Conservation (phyloP, 2,797 vertebrate species). For the Gadopsis bispinosus region DNA sequence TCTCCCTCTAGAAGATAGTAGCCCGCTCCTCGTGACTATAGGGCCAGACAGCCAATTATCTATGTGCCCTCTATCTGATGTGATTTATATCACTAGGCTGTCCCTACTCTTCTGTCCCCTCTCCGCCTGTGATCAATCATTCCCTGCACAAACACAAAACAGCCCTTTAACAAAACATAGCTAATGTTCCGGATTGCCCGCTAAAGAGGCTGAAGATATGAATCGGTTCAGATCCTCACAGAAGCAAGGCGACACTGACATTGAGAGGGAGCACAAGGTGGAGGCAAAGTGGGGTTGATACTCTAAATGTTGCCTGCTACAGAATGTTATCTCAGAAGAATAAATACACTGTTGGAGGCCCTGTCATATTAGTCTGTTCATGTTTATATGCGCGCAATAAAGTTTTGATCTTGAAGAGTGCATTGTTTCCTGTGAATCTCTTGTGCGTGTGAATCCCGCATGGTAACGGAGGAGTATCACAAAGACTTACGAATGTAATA, state of each 20-base stretch:
- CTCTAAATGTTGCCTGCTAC: slow-evolving; percentile 18
- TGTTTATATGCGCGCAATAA: not conserved
- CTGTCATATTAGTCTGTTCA: not conserved
- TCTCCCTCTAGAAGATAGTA: slow-evolving; percentile 84
- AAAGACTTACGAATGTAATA: not conserved
- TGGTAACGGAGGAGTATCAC: not conserved
- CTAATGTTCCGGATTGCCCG: slow-evolving; percentile 71
- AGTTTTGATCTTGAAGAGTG: not conserved
- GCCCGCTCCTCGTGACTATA: slow-evolving; percentile 79
- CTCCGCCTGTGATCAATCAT: slow-evolving; percentile 85
- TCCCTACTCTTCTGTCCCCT: slow-evolving; percentile 80
- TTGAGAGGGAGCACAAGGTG: slow-evolving; percentile 59
- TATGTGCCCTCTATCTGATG: slow-evolving; percentile 87
- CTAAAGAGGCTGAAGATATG: slow-evolving; percentile 68
- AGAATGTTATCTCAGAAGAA: slow-evolving; percentile 20
- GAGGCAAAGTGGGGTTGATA: slow-evolving; percentile 38
- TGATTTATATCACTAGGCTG: slow-evolving; percentile 87
- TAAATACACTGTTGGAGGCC: slow-evolving; percentile 17
- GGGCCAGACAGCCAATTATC: slow-evolving; percentile 87
- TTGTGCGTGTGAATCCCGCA: not conserved
- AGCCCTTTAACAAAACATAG: slow-evolving; percentile 78
- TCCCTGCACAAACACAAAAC: slow-evolving; percentile 77
- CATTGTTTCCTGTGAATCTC: slow-evolving; percentile 3
- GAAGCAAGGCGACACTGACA: slow-evolving; percentile 61
- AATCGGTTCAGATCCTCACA: slow-evolving; percentile 62